Base-by-base conservation (phyloP, 2,888 invertebrate species). In the Euproctis similis region DNA sequence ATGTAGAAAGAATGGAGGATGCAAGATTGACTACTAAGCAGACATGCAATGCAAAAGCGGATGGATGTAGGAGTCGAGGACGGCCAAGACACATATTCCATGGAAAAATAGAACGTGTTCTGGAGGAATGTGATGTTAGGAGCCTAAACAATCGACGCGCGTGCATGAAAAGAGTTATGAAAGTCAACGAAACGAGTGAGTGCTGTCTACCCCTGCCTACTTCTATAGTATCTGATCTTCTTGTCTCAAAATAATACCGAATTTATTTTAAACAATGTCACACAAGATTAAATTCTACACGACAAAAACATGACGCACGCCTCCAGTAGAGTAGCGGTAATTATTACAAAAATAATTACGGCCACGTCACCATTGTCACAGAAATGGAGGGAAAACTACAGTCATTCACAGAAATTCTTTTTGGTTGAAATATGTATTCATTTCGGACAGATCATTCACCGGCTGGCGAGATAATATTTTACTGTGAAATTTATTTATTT, bases 381-480 rank as follows among this genome's bases (percentile, higher is more conserved):
- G 41, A 36, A 49, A 46, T 42, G 47, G 48, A 46, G 38, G 39
- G 39, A 37, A 46, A 46, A 27, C 28, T 20, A 30, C 31, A 38
- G 39, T 31, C 45, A 46, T 42, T 42, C 21, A 42, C 30, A 30
- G 35, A 35, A 42, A 41, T 39, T 54, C 46, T 48, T 22, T 37
- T 34, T 48, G n/a, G 43, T 29, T 41, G 6, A 43, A 49, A 46
- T 40, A 26, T n/a, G n/a, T n/a, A n/a, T n/a, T 41, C 26, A 45
- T 49, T 44, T 47, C 50, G 48, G 43, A 47, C 52, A 57, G 65
- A 48, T 59, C 62, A 64, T 61, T 63, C 62, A 59, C 63, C 54
- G 56, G 28, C 34, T 28, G n/a, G n/a, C n/a, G 49, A 56, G 62
- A 65, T 59, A 87, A 86, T 46, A 66, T 69, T 59, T 26, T 49